These are phyloP conservation scores for Pyralis farinalis DNA, from an alignment of 2,888 invertebrate species.

Conservation along the genomic window DNA sequence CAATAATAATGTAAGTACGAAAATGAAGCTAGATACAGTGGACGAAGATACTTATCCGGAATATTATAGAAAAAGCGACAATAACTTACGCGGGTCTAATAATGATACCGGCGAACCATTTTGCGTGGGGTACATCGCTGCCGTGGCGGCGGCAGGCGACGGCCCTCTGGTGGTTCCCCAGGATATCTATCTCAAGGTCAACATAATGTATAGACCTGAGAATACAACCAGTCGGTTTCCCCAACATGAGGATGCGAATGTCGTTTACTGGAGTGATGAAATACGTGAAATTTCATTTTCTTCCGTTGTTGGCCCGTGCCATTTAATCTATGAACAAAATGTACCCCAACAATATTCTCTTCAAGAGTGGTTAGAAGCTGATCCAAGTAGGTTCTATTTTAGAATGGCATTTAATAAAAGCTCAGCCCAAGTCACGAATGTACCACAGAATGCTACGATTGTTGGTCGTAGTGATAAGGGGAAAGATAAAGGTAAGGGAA, in stretches of 20 bases:
- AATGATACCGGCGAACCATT: constrained; percentile 88
- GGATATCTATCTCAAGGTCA: constrained; percentile 84
- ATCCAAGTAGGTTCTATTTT: constrained; percentile 88
- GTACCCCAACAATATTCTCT: constrained; percentile 67
- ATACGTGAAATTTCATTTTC: constrained; percentile 82
- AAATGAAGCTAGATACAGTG: constrained; percentile 67
- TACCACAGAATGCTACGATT: constrained; percentile 79
- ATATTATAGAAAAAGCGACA: constrained; percentile 87
- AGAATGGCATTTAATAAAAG: constrained; percentile 83
- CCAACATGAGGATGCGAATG: constrained; percentile 85
- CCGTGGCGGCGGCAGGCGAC: constrained; percentile 79
- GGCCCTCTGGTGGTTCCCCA: constrained; percentile 74
- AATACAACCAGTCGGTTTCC: constrained; percentile 84
- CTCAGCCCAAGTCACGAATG: constrained; percentile 79
- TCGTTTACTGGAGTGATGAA: constrained; percentile 90
- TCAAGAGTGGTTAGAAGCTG: constrained; percentile 82
- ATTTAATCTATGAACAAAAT: constrained; percentile 84
- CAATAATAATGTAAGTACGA: constrained; percentile 29
- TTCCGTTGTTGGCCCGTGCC: constrained; percentile 85
- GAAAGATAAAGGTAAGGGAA: constrained; percentile 85
- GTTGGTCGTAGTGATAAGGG: constrained; percentile 83
- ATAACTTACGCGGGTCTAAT: constrained; percentile 86
- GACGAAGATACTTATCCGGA: constrained; percentile 91
- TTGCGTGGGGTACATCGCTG: constrained; percentile 85
- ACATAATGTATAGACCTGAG: constrained; percentile 88